Base-by-base conservation (phyloP, 1,140 invertebrate species). In the Pissodes strobi region DNA sequence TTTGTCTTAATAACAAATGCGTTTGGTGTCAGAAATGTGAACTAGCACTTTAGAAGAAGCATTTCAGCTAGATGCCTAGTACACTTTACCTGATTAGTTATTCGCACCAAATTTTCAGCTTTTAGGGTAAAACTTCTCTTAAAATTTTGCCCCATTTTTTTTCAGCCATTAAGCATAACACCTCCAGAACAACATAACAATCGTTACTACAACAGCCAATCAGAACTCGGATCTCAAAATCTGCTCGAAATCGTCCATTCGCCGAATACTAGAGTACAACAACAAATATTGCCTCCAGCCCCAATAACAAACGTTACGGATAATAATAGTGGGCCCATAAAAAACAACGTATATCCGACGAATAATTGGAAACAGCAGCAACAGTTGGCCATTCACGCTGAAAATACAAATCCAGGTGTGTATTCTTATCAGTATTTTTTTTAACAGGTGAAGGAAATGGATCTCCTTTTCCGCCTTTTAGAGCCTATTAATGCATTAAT, bases 301-400 rank as follows among this genome's bases (percentile, higher is more conserved):
- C 51, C 45, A 19, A 3, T 52, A 22, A 38, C 49, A 12, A 52
- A 51, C 21, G 19, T 25, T 12, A 30, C 19, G 9, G 52, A 46
- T 17, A 45, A 59, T 13, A 48, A 22, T 13, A 41, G 17, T 41
- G 55, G 55, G 12, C 55, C 63, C 5, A 41, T 65, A 5, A 65
- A 65, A 27, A 65, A 65, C 15, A 59, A 59, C 18, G 55, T 65
- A 10, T 65, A 51, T 46, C 53, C 63, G 1, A 22, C 12, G 4
- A 65, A 27, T 43, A 64, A 48, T 15, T 65, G 63, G 63, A 48
- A 65, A 27, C 63, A 59, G 22, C 39, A 41, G 8, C 23, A 46
- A 22, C 15, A 45, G 1, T 22, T 59, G 43, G 9, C 0, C 4
- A 59, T 48, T 22, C 53, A 41, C n/a, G 13, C 39, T 4, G 56